Evolutionary conservation across 1,140 invertebrate genomes (phyloP).

Genomic region (Paracyclopina nana): DNA sequence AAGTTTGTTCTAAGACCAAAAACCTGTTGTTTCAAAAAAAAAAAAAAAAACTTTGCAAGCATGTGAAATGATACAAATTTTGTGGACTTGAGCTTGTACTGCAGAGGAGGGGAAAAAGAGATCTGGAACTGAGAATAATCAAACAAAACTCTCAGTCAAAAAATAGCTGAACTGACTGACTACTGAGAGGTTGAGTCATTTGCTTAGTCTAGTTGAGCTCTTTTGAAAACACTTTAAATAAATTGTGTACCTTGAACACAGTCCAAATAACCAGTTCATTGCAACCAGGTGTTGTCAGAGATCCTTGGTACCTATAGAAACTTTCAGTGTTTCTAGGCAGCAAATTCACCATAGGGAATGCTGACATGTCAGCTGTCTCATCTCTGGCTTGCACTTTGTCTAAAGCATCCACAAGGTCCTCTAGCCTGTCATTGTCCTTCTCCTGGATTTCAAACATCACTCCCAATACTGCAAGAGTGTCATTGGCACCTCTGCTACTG

Average conservation of each 20-base stretch:
- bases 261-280: slow-evolving; percentile 51
- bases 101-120: no score
- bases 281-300: slow-evolving; percentile 50
- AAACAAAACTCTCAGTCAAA: no score
- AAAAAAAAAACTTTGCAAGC: no score
- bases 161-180: no score
- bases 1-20: no score
- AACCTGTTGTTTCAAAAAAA: no score
- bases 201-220: no score
- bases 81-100: no score
- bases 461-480: slow-evolving; percentile 45
- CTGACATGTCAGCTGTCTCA: slow-evolving; percentile 20
- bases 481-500: slow-evolving; percentile 33
- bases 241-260: slow-evolving; percentile 35
- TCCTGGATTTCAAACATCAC: slow-evolving; percentile 41
- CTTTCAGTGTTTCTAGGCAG: slow-evolving; percentile 32
- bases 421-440: slow-evolving; percentile 30
- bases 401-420: slow-evolving; percentile 28
- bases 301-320: slow-evolving; percentile 47
- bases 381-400: slow-evolving; percentile 23
- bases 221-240: no score
- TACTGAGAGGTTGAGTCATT: no score
- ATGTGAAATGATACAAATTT: no score
- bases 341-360: slow-evolving; percentile 28
- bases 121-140: no score